Conservation (phyloP, 2,888 invertebrate species). For the Spialia ferax region DNA sequence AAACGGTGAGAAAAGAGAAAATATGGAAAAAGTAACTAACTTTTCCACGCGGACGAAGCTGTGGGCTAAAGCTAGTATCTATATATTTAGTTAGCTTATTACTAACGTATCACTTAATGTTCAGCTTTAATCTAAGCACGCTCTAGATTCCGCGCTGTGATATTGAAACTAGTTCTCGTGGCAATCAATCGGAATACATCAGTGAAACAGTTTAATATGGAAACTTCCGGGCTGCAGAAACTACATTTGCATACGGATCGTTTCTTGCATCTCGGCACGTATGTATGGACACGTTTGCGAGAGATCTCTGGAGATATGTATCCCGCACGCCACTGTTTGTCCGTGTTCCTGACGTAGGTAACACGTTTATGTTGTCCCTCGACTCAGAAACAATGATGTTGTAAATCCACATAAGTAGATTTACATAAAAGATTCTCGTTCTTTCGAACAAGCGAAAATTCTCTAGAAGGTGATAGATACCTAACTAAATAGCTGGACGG, state of each 20-base stretch:
- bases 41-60: too few species aligned
- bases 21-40: too few species aligned
- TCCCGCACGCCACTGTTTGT: neutral
- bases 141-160: neutral
- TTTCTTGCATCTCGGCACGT: constrained; percentile 12
- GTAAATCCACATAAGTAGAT: neutral
- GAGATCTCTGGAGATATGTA: neutral
- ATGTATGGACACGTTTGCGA: neutral
- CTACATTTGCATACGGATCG: constrained; percentile 19
- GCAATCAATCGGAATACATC: constrained; percentile 13
- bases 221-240: constrained; percentile 16
- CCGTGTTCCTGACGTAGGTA: neutral
- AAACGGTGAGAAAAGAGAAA: too few species aligned
- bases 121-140: neutral
- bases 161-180: constrained; percentile 6
- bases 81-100: too few species aligned
- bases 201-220: constrained; percentile 11
- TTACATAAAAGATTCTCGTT: too few species aligned
- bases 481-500: too few species aligned
- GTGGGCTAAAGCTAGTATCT: too few species aligned
- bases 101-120: constrained; percentile 4
- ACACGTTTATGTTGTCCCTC: neutral
- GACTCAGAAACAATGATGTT: neutral
- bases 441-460: too few species aligned
- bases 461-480: too few species aligned